Evolutionary conservation across 2,888 invertebrate species (phyloP).

Genomic region (Sisyra nigra): DNA sequence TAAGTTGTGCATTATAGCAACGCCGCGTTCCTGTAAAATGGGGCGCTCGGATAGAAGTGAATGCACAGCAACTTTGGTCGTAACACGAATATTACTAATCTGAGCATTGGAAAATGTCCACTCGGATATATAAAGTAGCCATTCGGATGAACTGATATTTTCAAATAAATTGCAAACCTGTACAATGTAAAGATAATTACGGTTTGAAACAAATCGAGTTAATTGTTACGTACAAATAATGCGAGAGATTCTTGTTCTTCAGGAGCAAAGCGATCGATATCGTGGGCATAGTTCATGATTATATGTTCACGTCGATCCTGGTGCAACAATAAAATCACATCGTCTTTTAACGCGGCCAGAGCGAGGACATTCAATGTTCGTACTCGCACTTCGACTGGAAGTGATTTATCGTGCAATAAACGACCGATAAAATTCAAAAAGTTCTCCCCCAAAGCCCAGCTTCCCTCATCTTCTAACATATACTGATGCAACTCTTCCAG

Average conservation of each 20-base stretch:
- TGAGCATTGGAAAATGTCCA: conserved; percentile 64
- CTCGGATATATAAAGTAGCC: conserved; percentile 87
- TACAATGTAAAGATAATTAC: conserved; percentile 11
- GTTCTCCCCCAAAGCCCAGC: conserved; percentile 82
- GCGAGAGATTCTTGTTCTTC: conserved; percentile 68
- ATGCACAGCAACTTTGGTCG: conserved; percentile 83
- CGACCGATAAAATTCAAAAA: conserved; percentile 66
- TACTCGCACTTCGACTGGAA: conserved; percentile 43
- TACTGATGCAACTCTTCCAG: conserved; percentile 77
- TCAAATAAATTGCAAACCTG: conserved; percentile 85
- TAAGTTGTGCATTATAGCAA: conserved; percentile 78
- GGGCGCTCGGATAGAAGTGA: conserved; percentile 55
- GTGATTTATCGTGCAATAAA: conserved; percentile 40
- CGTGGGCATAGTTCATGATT: conserved; percentile 72
- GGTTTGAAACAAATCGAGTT: no score
- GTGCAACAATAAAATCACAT: conserved; percentile 75
- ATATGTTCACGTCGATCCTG: conserved; percentile 80
- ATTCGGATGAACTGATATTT: conserved; percentile 76
- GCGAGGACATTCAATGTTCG: conserved; percentile 54
- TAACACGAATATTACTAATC: conserved; percentile 76
- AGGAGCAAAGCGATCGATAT: conserved; percentile 55
- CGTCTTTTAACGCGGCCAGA: conserved; percentile 69
- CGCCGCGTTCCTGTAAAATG: conserved; percentile 61
- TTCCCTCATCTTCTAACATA: conserved; percentile 75
- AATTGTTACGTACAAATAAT: conserved; percentile 60